These are phyloP conservation scores for Poeciliopsis prolifica DNA, from an alignment of 2,113 vertebrate genomes.

Conservation along the genomic window DNA sequence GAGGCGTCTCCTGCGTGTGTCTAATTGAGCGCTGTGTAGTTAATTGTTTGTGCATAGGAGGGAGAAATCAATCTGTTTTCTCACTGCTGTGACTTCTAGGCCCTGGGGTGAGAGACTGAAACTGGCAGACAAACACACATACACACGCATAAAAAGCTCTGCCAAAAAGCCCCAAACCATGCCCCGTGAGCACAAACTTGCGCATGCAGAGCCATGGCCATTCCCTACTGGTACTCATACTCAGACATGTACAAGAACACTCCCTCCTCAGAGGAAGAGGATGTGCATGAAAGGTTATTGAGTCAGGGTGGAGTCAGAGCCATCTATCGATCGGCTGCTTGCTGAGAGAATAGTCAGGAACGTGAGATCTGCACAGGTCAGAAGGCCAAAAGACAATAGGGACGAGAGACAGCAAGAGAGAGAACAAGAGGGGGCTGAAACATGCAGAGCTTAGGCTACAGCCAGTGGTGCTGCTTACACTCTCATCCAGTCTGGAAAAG, in stretches of 20 bases:
- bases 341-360: constrained; percentile 74
- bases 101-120: constrained; percentile 76
- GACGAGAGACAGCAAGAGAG: constrained; percentile 42
- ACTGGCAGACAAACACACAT: constrained; percentile 70
- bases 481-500: constrained; percentile 35
- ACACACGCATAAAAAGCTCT: constrained; percentile 41
- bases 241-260: constrained; percentile 16
- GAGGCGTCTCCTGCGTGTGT: constrained; percentile 77
- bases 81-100: constrained; percentile 80
- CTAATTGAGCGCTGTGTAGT: constrained; percentile 84
- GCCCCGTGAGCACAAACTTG: constrained; percentile 46
- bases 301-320: constrained; percentile 76
- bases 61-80: constrained; percentile 85
- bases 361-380: constrained; percentile 72
- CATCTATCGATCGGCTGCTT: constrained; percentile 74
- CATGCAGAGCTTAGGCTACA: constrained; percentile 35
- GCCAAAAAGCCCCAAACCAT: constrained; percentile 59
- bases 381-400: constrained; percentile 55
- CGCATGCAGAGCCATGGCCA: constrained; percentile 47
- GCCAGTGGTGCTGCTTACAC: constrained; percentile 15
- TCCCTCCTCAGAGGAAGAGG: constrained; percentile 55
- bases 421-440: constrained; percentile 22
- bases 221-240: constrained; percentile 43
- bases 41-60: constrained; percentile 84
- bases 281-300: constrained; percentile 71